Evolutionary conservation across 1,140 invertebrate species (phyloP).

Genomic region (Lucilia sericata): DNA sequence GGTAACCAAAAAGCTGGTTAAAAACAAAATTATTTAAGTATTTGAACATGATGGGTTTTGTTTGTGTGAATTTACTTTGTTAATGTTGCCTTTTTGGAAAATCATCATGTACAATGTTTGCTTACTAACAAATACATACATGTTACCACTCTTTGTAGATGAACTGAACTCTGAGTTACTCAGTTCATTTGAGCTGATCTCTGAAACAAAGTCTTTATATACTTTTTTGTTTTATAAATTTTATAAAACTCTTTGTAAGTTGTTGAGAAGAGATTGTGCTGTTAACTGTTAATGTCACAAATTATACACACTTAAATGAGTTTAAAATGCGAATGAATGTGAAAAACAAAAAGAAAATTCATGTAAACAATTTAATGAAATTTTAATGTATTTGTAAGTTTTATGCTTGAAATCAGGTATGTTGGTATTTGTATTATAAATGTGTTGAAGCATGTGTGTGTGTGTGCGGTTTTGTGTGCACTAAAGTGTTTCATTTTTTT

Average conservation of each 20-base stretch:
- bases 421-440: no score
- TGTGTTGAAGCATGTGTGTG: neutral
- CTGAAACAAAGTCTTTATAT: neutral
- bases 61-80: constrained; percentile 5
- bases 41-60: neutral
- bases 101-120: no score
- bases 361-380: neutral
- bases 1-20: neutral
- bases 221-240: neutral
- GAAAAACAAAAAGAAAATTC: neutral
- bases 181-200: no score
- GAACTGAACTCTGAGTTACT: no score
- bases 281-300: constrained; percentile 27
- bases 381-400: neutral
- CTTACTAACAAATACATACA: no score
- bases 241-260: constrained; percentile 22
- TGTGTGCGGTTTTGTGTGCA: neutral
- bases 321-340: neutral
- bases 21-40: neutral
- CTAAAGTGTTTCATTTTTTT: neutral
- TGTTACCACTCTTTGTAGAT: no score
- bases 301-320: neutral
- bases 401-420: no score
- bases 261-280: neutral
- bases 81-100: neutral